These are phyloP conservation scores for Okamejei kenojei DNA, from an alignment of 2,797 vertebrate genomes.

Conservation along the genomic window DNA sequence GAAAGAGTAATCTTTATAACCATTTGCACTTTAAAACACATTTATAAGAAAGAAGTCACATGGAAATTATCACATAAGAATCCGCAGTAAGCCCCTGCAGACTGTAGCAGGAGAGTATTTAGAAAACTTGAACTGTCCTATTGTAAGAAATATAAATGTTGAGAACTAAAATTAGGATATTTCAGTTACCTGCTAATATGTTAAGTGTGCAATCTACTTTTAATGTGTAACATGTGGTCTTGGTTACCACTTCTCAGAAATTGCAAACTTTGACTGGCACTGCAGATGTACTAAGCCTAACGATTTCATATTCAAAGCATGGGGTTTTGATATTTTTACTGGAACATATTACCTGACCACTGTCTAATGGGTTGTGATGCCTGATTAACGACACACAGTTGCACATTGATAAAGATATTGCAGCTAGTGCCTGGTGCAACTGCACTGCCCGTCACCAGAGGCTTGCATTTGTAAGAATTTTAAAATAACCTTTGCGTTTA, in stretches of 20 bases:
- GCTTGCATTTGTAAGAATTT: slow-evolving; percentile 3
- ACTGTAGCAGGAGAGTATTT: background rate
- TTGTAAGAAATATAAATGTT: background rate
- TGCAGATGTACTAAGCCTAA: background rate
- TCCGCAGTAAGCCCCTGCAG: background rate
- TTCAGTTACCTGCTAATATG: background rate
- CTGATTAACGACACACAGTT: slow-evolving; percentile 6
- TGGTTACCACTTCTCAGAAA: slow-evolving; percentile 18
- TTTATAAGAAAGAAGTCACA: background rate
- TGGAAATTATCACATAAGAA: background rate
- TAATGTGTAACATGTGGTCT: background rate
- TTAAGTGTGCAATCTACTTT: background rate
- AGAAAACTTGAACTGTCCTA: background rate
- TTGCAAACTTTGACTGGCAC: background rate
- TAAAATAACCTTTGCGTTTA: slow-evolving; percentile 17
- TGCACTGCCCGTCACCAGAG: background rate
- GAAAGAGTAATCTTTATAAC: background rate
- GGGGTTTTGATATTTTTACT: slow-evolving; percentile 33
- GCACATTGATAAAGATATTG: slow-evolving; percentile 27
- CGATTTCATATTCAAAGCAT: slow-evolving; percentile 10
- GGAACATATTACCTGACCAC: slow-evolving; percentile 25
- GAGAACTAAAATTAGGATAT: background rate
- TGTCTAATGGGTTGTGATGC: slow-evolving; percentile 28
- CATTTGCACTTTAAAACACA: background rate
- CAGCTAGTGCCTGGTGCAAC: slow-evolving; percentile 1